Evolutionary conservation across 2,113 vertebrate species (phyloP).

Genomic region (Tamias sibiricus): DNA sequence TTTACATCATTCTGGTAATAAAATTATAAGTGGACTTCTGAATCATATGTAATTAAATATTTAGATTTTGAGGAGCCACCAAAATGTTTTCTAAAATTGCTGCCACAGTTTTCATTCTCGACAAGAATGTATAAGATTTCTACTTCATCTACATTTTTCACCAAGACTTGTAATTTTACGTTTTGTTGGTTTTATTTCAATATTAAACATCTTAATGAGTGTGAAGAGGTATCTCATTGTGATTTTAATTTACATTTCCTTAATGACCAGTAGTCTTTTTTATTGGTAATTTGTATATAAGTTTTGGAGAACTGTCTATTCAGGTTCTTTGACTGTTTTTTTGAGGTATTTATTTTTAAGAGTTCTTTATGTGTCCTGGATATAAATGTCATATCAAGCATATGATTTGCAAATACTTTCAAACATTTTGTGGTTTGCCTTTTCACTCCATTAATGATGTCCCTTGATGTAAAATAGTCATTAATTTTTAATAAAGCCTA

Average conservation of each 20-base stretch:
- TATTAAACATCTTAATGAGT: too few species aligned
- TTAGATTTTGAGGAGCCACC: too few species aligned
- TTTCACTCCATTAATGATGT: not conserved
- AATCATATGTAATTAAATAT: not conserved
- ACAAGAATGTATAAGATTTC: not conserved
- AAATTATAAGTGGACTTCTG: not conserved
- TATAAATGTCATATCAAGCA: not conserved
- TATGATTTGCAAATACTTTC: not conserved
- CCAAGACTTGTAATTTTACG: too few species aligned
- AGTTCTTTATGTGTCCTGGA: not conserved
- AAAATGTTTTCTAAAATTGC: not conserved
- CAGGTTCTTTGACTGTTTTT: not conserved
- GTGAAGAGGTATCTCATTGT: not conserved
- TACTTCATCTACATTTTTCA: not conserved
- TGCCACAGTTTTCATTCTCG: not conserved
- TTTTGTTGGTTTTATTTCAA: not conserved
- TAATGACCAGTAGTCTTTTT: not conserved
- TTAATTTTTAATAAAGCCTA: not conserved
- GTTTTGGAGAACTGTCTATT: not conserved
- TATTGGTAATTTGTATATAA: not conserved
- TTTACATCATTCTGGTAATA: not conserved
- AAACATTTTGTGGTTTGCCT: not conserved
- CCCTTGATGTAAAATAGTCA: not conserved
- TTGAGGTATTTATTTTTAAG: too few species aligned
- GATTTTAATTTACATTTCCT: not conserved